Percentiles rank a stretch among this genome's conserved stretches.
Conservation (phyloP, 2,113 vertebrate genomes). For the Alosa alosa region DNA sequence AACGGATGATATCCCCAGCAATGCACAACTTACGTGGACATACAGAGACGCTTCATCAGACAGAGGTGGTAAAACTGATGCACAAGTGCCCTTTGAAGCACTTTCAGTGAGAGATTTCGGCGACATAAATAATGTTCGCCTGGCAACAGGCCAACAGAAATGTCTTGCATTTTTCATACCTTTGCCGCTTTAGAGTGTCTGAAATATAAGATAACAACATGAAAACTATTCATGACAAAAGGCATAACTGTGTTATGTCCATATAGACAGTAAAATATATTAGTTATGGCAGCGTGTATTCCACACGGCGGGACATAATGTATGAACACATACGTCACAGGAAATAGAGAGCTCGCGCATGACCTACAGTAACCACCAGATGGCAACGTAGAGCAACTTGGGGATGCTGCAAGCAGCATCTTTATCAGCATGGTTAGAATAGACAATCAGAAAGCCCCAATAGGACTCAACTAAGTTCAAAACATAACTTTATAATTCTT, state of each 20-base stretch:
- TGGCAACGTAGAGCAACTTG: background rate
- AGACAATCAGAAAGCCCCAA: too few relatives aligned
- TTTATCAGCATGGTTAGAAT: too few relatives aligned
- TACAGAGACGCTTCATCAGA: constrained; percentile 68
- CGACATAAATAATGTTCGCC: background rate
- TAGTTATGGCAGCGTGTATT: too few relatives aligned
- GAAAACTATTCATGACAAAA: too few relatives aligned
- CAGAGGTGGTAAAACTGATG: background rate
- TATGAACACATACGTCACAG: constrained; percentile 14
- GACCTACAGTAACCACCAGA: background rate
- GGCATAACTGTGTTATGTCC: too few relatives aligned
- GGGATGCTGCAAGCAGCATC: too few relatives aligned
- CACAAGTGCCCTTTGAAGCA: background rate
- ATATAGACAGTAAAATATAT: too few relatives aligned
- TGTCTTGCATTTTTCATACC: background rate
- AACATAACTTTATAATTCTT: too few relatives aligned
- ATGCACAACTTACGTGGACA: constrained; percentile 67
- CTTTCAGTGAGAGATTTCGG: background rate
- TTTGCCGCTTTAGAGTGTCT: background rate
- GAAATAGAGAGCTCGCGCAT: background rate
- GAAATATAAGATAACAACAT: background rate
- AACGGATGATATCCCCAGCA: background rate
- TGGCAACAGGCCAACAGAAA: background rate
- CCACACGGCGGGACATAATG: constrained; percentile 35
- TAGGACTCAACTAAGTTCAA: too few relatives aligned